Evolutionary conservation across 2,888 invertebrate species (phyloP).

Genomic region (Candidula unifasciata): DNA sequence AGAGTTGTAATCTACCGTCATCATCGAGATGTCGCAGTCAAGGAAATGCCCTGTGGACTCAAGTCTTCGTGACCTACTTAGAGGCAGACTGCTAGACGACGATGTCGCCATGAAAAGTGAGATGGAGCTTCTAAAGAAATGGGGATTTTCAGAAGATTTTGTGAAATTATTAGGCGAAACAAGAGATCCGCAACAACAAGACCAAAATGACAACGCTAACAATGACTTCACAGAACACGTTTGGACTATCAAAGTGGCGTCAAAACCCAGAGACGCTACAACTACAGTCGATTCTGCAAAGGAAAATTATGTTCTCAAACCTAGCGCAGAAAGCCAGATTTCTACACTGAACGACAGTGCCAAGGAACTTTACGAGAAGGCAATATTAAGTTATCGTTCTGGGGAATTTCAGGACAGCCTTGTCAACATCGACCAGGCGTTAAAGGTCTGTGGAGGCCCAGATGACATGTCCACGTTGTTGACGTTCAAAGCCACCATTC

Average conservation of each 20-base stretch:
- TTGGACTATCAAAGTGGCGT: not conserved
- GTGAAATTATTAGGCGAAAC: not conserved
- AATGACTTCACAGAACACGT: not conserved
- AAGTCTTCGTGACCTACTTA: not conserved
- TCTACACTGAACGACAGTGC: not conserved
- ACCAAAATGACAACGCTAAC: too few relatives aligned
- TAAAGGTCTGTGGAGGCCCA: not conserved
- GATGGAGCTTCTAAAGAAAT: not conserved
- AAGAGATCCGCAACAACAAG: not conserved
- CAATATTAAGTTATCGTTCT: not conserved
- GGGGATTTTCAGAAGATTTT: constrained; percentile 27
- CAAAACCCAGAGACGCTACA: not conserved
- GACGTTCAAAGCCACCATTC: constrained; percentile 13
- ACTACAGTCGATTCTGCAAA: not conserved
- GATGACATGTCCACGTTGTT: not conserved
- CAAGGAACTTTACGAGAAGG: not conserved
- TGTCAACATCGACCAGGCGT: constrained; percentile 12
- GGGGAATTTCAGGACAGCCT: constrained; percentile 27
- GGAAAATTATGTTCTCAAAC: not conserved
- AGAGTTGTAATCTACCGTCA: too few relatives aligned
- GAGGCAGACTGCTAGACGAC: constrained; percentile 17
- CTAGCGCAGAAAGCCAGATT: not conserved
- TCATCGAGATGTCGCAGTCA: not conserved
- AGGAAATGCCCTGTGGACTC: not conserved
- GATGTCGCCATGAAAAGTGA: constrained; percentile 23